Evolutionary conservation across 2,797 vertebrate species (phyloP).

Genomic region (Sebastes ruberrimus): DNA sequence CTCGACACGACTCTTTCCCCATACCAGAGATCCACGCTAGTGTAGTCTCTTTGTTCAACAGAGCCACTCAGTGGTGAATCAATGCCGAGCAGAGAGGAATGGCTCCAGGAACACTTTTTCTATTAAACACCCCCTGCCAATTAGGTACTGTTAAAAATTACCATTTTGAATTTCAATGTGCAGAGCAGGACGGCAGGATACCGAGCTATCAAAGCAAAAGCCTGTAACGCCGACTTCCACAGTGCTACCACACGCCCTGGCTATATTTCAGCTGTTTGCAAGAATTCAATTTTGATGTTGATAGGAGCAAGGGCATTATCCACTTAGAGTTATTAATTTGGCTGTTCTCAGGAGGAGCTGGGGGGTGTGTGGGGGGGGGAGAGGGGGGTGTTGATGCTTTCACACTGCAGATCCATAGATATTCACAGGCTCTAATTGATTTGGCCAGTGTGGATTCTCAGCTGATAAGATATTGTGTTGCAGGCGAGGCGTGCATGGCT

Average conservation of each 20-base stretch:
- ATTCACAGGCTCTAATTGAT: constrained; percentile 87
- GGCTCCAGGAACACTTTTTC: constrained; percentile 55
- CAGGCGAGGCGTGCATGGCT: constrained; percentile 76
- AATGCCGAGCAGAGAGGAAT: constrained; percentile 49
- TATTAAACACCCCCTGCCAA: constrained; percentile 63
- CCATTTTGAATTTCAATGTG: constrained; percentile 72
- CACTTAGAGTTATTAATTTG: constrained; percentile 87
- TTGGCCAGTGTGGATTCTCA: constrained; percentile 79
- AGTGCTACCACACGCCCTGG: constrained; percentile 57
- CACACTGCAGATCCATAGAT: constrained; percentile 77
- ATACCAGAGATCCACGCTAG: constrained; percentile 4
- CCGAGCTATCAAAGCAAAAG: constrained; percentile 55
- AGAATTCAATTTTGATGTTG: constrained; percentile 85
- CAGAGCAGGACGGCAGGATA: constrained; percentile 49
- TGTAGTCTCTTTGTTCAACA: constrained; percentile 59
- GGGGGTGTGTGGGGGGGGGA: constrained; percentile 32
- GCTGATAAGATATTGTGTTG: constrained; percentile 85
- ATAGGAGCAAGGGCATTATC: constrained; percentile 85
- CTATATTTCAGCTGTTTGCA: constrained; percentile 77
- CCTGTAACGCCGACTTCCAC: constrained; percentile 55
- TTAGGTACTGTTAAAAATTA: constrained; percentile 65
- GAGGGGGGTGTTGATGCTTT: constrained; percentile 65
- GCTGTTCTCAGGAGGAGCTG: constrained; percentile 82
- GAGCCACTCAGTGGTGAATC: constrained; percentile 44
- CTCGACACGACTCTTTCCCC: constrained; percentile 33